Base-by-base conservation (phyloP, 37 sponge, comb jelly and placozoan species). In the Amphimedon queenslandica region DNA sequence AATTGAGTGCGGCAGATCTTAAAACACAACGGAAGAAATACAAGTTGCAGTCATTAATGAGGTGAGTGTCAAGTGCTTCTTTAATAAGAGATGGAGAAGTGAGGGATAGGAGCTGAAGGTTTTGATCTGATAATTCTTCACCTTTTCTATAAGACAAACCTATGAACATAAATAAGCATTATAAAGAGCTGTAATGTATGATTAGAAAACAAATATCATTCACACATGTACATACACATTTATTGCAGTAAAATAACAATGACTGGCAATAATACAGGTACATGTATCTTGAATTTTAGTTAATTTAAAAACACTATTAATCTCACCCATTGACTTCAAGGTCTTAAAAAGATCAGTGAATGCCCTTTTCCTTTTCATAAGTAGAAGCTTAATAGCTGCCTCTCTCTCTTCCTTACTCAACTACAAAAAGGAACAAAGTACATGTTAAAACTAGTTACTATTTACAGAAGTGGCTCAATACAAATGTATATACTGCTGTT, bases 291-390 rank as follows among this genome's bases (percentile, higher is more conserved):
- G n/a, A n/a, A n/a, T n/a, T n/a, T n/a, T n/a, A n/a, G n/a, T n/a
- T n/a, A n/a, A n/a, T n/a, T n/a, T n/a, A n/a, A n/a, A n/a, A n/a
- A n/a, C n/a, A n/a, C n/a, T n/a, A n/a, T n/a, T n/a, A n/a, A n/a
- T n/a, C n/a, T n/a, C n/a, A n/a, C n/a, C n/a, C n/a, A n/a, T n/a
- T n/a, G n/a, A n/a, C 23, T 57, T 72, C 57, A 88, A 38, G n/a
- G 61, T 28, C 51, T 82, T 77, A 47, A 88, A 82, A 16, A 88
- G 58, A 36, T 82, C 76, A 39, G 71, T 53, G 32, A 88, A 51
- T 55, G 80, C 70, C 55, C 75, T 77, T 51, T 70, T 70, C 51
- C 82, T 88, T 24, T 47, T 73, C 21, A 56, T 23, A 1, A 55
- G 23, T 28, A 58, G 73, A 3, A 78, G 51, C 40, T 82, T 88